Percentiles rank a stretch among this genome's conserved stretches.
These are phyloP conservation scores for Amphipoea oculea DNA, from an alignment of 2,888 invertebrate species.

Conservation along the genomic window DNA sequence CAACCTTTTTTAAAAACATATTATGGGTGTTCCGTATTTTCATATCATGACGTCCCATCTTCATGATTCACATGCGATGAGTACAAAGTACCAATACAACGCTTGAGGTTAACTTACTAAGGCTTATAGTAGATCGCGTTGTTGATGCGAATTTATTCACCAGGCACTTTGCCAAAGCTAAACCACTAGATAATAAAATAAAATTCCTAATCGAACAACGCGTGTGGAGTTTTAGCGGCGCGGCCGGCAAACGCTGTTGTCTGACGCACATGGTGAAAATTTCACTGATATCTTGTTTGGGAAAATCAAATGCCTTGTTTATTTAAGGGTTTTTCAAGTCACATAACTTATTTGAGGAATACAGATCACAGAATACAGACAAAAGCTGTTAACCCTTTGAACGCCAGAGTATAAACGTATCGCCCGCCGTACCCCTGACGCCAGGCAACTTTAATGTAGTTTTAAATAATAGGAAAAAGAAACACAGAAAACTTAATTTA, in stretches of 20 bases:
- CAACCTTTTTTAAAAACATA: not conserved
- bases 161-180: constrained; percentile 78
- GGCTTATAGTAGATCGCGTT: constrained; percentile 56
- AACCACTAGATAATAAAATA: constrained; percentile 73
- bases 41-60: not conserved
- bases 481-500: too few species aligned
- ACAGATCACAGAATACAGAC: too few species aligned
- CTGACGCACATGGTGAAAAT: constrained; percentile 70
- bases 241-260: constrained; percentile 61
- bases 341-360: not conserved
- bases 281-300: constrained; percentile 41
- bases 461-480: too few species aligned
- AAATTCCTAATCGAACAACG: constrained; percentile 71
- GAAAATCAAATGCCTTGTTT: constrained; percentile 39
- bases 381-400: too few species aligned
- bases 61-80: constrained; percentile 29
- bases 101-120: constrained; percentile 47
- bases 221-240: constrained; percentile 73
- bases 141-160: constrained; percentile 61
- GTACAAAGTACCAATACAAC: not conserved
- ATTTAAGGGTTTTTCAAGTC: not conserved
- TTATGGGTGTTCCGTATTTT: constrained; percentile 1
- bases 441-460: too few species aligned
- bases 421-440: too few species aligned
- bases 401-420: too few species aligned